Evolutionary conservation across 2,888 invertebrate species (phyloP).

Genomic region (Cephus sareptanus): DNA sequence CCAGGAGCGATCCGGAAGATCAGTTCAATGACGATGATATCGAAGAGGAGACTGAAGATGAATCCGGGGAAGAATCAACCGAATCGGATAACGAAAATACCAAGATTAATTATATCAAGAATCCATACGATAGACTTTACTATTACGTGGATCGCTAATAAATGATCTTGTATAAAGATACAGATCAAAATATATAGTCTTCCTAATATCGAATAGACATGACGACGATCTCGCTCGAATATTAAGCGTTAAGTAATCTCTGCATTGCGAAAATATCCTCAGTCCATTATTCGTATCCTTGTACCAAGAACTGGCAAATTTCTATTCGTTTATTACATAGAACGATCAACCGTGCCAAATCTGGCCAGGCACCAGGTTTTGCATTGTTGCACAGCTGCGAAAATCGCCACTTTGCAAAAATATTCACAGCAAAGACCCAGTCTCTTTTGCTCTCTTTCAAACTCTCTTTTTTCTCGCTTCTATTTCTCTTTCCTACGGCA

Average conservation of each 20-base stretch:
- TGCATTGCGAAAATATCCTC: no score
- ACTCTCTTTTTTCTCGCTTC: neutral
- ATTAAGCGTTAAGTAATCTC: no score
- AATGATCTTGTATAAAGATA: constrained; percentile 2
- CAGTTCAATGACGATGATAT: constrained; percentile 16
- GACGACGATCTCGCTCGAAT: neutral
- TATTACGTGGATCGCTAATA: constrained; percentile 38
- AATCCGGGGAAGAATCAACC: neutral
- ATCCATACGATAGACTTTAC: constrained; percentile 40
- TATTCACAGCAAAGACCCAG: no score
- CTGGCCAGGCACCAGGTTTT: neutral
- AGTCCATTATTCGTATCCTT: no score
- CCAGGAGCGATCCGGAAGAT: neutral
- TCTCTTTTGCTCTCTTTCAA: no score
- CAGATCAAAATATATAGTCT: neutral
- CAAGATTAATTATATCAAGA: constrained; percentile 23
- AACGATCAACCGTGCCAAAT: neutral
- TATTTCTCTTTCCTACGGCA: neutral
- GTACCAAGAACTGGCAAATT: neutral
- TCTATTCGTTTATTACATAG: neutral
- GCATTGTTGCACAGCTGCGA: no score
- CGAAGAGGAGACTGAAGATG: constrained; percentile 8
- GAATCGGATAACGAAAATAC: no score
- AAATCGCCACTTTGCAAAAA: no score
- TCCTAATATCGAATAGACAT: neutral